A percentile compares a stretch with the other conserved stretches of the same genome.
These are phyloP conservation scores for Boleophthalmus pectinirostris DNA, from an alignment of 2,113 vertebrate genomes.

Conservation along the genomic window DNA sequence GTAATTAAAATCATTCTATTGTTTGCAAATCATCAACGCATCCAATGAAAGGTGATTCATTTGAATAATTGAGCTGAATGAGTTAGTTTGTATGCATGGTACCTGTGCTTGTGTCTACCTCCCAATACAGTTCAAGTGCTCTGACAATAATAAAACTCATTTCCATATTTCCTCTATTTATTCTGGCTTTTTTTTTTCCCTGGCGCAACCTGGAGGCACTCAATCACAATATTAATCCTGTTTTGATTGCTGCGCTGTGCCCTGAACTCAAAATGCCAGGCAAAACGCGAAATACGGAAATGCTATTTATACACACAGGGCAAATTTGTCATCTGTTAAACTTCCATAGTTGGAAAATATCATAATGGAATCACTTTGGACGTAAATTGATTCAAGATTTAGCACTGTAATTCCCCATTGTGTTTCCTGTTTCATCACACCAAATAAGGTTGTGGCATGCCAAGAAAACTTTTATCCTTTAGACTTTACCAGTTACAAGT, in stretches of 20 bases:
- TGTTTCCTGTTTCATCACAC: no score
- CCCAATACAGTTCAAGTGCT: conserved; percentile 32
- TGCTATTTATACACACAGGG: conserved; percentile 63
- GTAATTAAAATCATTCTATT: conserved; percentile 6
- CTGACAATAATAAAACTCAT: conserved; percentile 35
- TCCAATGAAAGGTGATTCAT: conserved; percentile 12
- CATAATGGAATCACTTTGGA: background rate
- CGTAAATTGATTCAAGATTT: no score
- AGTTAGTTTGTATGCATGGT: conserved; percentile 21
- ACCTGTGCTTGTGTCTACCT: background rate
- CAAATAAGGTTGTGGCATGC: background rate
- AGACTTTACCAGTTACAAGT: background rate
- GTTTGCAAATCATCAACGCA: background rate
- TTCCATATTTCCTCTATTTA: conserved; percentile 52
- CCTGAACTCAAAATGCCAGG: conserved; percentile 55
- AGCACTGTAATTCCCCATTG: no score
- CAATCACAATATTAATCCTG: conserved; percentile 52
- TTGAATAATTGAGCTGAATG: conserved; percentile 10
- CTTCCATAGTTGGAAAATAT: background rate
- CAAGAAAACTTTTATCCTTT: background rate
- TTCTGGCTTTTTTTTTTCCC: conserved; percentile 29
- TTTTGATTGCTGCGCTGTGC: conserved; percentile 45
- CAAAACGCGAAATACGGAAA: conserved; percentile 46
- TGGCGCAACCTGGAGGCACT: conserved; percentile 35
- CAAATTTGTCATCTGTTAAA: conserved; percentile 25